These are phyloP conservation scores for Temnothorax ravouxi DNA, from an alignment of 2,888 invertebrate genomes.

Conservation along the genomic window DNA sequence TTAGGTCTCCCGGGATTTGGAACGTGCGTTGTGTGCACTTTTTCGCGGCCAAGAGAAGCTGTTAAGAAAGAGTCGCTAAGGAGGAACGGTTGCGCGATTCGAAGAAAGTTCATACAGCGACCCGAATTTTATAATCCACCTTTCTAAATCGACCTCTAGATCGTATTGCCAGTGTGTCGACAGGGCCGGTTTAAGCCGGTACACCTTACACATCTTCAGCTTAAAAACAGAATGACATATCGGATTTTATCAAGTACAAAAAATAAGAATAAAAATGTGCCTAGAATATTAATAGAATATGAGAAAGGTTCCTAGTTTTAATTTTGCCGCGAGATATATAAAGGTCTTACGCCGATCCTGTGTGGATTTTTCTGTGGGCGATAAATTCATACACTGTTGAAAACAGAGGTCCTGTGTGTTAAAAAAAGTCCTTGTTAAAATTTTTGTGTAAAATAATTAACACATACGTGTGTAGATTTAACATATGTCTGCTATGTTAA, in stretches of 20 bases:
- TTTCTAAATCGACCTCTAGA: slow-evolving; percentile 78
- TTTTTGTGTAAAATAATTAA: too few relatives aligned
- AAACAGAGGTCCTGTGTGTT: too few relatives aligned
- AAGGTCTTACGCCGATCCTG: background rate
- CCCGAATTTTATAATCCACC: slow-evolving; percentile 77
- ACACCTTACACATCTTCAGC: background rate
- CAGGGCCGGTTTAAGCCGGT: slow-evolving; percentile 25
- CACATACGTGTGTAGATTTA: too few relatives aligned
- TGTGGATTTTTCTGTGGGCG: background rate
- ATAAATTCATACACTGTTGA: background rate
- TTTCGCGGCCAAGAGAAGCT: slow-evolving; percentile 1
- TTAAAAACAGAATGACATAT: background rate
- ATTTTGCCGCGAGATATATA: background rate
- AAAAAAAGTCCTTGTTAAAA: too few relatives aligned
- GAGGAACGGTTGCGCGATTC: slow-evolving; percentile 15
- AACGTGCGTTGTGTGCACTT: slow-evolving; percentile 22
- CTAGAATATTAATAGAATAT: background rate
- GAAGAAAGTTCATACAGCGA: slow-evolving; percentile 72
- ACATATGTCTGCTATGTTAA: too few relatives aligned
- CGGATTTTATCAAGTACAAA: background rate
- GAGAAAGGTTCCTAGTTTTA: background rate
- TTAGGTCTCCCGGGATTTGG: slow-evolving; percentile 48
- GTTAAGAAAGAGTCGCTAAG: slow-evolving; percentile 28
- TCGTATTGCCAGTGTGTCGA: slow-evolving; percentile 39
- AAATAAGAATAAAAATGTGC: background rate